Conservation (phyloP, 1,140 invertebrate genomes). For the Popillia japonica region DNA sequence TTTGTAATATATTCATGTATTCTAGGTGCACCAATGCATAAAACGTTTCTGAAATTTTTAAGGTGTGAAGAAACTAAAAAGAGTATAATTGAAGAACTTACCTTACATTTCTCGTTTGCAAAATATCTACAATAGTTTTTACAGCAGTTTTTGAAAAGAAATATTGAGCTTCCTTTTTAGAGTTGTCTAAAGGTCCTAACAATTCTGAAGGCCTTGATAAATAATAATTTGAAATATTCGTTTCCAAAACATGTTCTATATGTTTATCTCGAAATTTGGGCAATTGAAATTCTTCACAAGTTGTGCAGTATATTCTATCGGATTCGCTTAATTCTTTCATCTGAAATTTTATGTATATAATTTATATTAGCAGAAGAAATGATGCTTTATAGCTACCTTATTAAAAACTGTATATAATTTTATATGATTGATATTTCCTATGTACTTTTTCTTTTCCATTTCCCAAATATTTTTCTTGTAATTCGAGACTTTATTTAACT, state of each 20-base stretch:
- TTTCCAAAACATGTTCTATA: conserved; percentile 61
- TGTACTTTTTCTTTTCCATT: conserved; percentile 62
- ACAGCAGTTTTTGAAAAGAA: conserved; percentile 71
- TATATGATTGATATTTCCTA: conserved; percentile 63
- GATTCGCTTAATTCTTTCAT: conserved; percentile 58
- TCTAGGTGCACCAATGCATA: conserved; percentile 82
- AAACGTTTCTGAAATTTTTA: conserved; percentile 67
- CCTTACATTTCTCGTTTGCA: conserved; percentile 64
- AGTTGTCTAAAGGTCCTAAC: conserved; percentile 68
- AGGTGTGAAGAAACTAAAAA: conserved; percentile 32
- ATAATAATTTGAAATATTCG: conserved; percentile 62
- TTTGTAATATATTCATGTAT: conserved; percentile 74
- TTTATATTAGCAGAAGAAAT: not conserved
- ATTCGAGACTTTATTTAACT: conserved; percentile 58
- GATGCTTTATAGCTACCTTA: conserved; percentile 51
- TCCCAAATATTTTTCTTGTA: conserved; percentile 63
- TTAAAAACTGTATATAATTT: conserved; percentile 64
- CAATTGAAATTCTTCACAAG: conserved; percentile 68
- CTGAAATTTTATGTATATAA: conserved; percentile 42
- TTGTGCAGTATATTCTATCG: conserved; percentile 69
- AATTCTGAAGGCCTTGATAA: conserved; percentile 68
- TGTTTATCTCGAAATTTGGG: conserved; percentile 62
- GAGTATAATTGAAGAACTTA: conserved; percentile 42
- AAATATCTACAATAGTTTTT: conserved; percentile 65
- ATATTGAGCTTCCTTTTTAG: conserved; percentile 80